Base-by-base conservation (phyloP, 2,113 vertebrate genomes). In the Callospermophilus lateralis region DNA sequence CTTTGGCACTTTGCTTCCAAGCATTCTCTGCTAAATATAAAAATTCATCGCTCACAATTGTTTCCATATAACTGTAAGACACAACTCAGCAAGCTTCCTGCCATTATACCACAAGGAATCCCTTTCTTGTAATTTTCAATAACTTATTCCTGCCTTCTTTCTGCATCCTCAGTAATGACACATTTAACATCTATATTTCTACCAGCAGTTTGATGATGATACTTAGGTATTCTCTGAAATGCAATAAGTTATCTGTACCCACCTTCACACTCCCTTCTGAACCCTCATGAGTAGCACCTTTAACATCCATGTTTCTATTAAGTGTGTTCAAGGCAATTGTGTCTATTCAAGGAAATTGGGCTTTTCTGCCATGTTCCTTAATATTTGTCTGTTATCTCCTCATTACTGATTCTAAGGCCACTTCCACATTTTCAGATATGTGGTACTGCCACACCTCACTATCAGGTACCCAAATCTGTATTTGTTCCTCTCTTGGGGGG, bases 221-320 rank as follows among this genome's bases (percentile, higher is more conserved):
- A 45, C 42, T 81, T 94, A 92, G 16, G 10, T 67, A 51, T 84
- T 95, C 39, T 39, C 58, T 79, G 63, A 87, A 26, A 81, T 87
- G 51, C 77, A 53, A 19, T 19, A 76, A 81, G 17, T 70, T 83
- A 87, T 77, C 51, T 79, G 4, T 84, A 28, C 37, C 8, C 51
- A n/a, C 32, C 11, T 79, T 5, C 39, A 70, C 12, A 79, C 30
- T 80, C 72, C 17, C 20, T 58, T 89, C 45, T 79, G 45, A 84
- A 20, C 16, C 55, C 15, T 90, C 32, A 22, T 17, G 8, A 58
- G 24, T 30, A 96, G 19, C 16, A 32, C 3, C 3, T 39, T 68
- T 83, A 37, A 16, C 4, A 17, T 78, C 16, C 13, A 6, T 9
- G 32, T 70, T 77, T 77, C n/a, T 89, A 30, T 37, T n/a, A 48